A percentile compares a stretch with the other conserved stretches of the same genome.
Conservation (phyloP, 2,888 invertebrate genomes). For the Ctena decussata region DNA sequence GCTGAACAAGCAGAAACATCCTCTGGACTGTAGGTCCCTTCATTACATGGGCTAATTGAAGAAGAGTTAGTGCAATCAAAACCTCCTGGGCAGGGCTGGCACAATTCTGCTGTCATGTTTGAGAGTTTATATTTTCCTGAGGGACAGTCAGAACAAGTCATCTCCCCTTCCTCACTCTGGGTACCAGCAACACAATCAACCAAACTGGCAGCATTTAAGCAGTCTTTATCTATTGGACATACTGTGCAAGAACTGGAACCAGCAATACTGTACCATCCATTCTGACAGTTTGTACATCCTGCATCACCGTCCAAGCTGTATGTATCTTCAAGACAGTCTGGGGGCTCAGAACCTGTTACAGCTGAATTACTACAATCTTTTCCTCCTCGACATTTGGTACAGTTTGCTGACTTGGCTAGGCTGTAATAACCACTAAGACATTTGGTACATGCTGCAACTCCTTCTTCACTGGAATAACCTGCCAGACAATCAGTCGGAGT, state of each 20-base stretch:
- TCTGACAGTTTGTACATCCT: slow-evolving; percentile 37
- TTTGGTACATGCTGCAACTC: slow-evolving; percentile 29
- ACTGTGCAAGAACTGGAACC: slow-evolving; percentile 62
- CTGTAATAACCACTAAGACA: slow-evolving; percentile 50
- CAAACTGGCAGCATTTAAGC: slow-evolving; percentile 29
- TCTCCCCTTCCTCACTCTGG: slow-evolving; percentile 62
- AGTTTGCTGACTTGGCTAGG: slow-evolving; percentile 4
- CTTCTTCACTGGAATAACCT: slow-evolving; percentile 55
- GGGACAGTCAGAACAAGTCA: slow-evolving; percentile 63
- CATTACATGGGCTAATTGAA: slow-evolving; percentile 49
- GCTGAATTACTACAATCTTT: slow-evolving; percentile 68
- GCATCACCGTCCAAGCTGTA: slow-evolving; percentile 62
- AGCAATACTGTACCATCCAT: slow-evolving; percentile 49
- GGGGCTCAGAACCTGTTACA: background rate
- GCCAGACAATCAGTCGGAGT: slow-evolving; percentile 6
- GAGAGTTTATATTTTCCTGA: slow-evolving; percentile 37
- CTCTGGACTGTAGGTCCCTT: slow-evolving; percentile 62
- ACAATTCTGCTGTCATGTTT: too few relatives aligned
- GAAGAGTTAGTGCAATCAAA: slow-evolving; percentile 54
- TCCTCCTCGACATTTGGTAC: slow-evolving; percentile 69
- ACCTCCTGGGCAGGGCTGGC: slow-evolving; percentile 57
- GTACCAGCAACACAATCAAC: slow-evolving; percentile 58
- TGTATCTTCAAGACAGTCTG: slow-evolving; percentile 62
- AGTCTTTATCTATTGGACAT: slow-evolving; percentile 67
- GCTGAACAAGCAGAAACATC: slow-evolving; percentile 48